Percentiles rank a stretch among this genome's conserved stretches.
These are phyloP conservation scores for Drosophila bifasciata DNA, from an alignment of 1,140 invertebrate species.

Conservation along the genomic window DNA sequence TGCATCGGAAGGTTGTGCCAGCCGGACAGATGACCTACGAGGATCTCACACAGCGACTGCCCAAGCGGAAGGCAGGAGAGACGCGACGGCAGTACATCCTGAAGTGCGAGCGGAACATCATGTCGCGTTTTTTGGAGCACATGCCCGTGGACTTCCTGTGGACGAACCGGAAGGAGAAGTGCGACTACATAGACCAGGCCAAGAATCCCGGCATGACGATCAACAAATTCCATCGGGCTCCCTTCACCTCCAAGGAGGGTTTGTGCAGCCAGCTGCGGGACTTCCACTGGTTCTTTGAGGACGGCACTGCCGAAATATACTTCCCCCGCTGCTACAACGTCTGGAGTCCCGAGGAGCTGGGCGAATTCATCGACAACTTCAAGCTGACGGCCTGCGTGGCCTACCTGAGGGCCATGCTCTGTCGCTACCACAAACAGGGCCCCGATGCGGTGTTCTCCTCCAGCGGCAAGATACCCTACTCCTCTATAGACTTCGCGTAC, in stretches of 20 bases:
- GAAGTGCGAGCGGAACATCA: conserved; percentile 87
- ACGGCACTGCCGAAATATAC: conserved; percentile 90
- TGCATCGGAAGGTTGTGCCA: conserved; percentile 84
- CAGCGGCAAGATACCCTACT: conserved; percentile 89
- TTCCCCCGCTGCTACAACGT: conserved; percentile 95
- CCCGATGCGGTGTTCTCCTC: conserved; percentile 86
- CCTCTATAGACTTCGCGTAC: conserved; percentile 91
- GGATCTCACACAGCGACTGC: conserved; percentile 77
- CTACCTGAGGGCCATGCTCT: conserved; percentile 90
- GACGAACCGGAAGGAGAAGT: conserved; percentile 93
- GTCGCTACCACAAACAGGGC: conserved; percentile 86
- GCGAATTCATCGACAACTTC: conserved; percentile 95
- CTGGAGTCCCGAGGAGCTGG: conserved; percentile 93
- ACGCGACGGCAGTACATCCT: conserved; percentile 75
- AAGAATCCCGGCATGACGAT: conserved; percentile 83
- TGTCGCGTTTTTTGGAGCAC: conserved; percentile 88
- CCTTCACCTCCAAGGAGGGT: conserved; percentile 96
- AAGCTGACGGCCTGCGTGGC: conserved; percentile 94
- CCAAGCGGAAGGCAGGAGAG: conserved; percentile 77
- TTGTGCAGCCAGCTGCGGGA: conserved; percentile 92
- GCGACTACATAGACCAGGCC: conserved; percentile 84
- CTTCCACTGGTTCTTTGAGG: conserved; percentile 95
- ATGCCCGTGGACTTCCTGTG: conserved; percentile 93
- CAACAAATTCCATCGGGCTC: conserved; percentile 89
- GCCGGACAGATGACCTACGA: conserved; percentile 76